Base-by-base conservation (phyloP, 2,888 invertebrate genomes). In the Augochlorella aurata region DNA sequence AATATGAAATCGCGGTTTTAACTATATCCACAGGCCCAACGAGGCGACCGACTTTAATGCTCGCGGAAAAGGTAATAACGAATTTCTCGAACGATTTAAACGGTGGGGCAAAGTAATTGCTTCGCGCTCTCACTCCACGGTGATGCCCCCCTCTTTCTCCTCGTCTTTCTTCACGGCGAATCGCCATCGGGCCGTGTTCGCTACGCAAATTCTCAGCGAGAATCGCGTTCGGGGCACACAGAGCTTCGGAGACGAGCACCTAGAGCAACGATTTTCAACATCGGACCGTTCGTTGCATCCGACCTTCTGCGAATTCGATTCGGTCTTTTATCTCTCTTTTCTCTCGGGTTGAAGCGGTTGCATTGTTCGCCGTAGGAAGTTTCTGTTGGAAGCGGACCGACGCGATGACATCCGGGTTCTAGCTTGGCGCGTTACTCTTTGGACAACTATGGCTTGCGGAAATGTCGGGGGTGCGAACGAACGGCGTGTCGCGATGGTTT, bases 61-160 rank as follows among this genome's bases (percentile, higher is more conserved):
- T 18, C 67, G 21, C 67, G 49, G 47, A 73, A 73, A 21, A 66
- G 61, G 68, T 63, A 70, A 52, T 67, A 63, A 58, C 65, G 61
- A 66, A 45, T 58, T 70, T 61, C 70, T 49, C 70, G 61, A 50
- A 67, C 67, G 67, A 67, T 67, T 67, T 49, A 67, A 67, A 63
- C 76, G 67, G 67, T 67, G 73, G 76, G 76, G 67, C 81, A 76
- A 79, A 82, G 72, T 79, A 86, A 86, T 84, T 79, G 79, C 85
- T 75, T 80, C 49, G 75, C 61, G 81, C 80, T 80, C 80, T 79
- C 76, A 52, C 72, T 77, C 70, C 71, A 29, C 71, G 47, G 5
- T 50, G 61, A 49, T 68, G 21, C 50, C 47, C 38, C 47, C 10
- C 68, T 38, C 61, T 54, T 58, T 50, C 49, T 49, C 49, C 61